Conservation (phyloP, 2,797 vertebrate genomes). For the Clarias platycephalus region DNA sequence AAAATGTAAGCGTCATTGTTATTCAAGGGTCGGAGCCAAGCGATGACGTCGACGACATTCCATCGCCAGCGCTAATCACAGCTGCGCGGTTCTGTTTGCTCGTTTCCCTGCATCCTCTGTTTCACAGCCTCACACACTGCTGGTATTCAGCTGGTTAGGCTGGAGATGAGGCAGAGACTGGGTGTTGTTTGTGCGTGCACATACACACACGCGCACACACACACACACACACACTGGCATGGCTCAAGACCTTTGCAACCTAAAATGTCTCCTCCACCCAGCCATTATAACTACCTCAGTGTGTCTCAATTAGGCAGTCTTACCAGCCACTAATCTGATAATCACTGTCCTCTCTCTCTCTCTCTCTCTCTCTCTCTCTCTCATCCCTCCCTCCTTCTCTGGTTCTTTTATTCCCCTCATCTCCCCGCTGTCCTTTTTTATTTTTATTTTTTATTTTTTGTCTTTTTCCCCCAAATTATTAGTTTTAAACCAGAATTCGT, state of each 20-base stretch:
- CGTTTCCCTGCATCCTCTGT: constrained; percentile 1
- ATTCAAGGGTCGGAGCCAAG: neutral
- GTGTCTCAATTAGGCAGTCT: constrained; percentile 80
- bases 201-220: constrained; percentile 27
- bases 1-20: neutral
- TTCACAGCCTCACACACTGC: constrained; percentile 15
- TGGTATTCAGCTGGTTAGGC: constrained; percentile 11
- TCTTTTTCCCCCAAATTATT: neutral
- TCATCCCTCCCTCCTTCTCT: neutral
- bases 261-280: constrained; percentile 65
- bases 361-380: constrained; percentile 22
- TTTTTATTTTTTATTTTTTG: neutral
- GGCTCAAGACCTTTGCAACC: constrained; percentile 49
- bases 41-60: neutral
- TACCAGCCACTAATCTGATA: constrained; percentile 82
- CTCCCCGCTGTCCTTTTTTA: constrained; percentile 4
- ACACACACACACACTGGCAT: constrained; percentile 27
- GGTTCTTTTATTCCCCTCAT: constrained; percentile 21
- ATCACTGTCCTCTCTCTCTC: constrained; percentile 60
- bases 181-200: constrained; percentile 25
- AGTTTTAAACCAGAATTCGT: neutral
- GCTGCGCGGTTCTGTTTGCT: neutral
- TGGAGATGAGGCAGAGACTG: constrained; percentile 26
- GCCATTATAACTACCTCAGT: constrained; percentile 74
- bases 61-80: neutral